Evolutionary conservation across 35 echinoderm and acorn worm species (phyloP).

Genomic region (Eucidaris tribuloides): DNA sequence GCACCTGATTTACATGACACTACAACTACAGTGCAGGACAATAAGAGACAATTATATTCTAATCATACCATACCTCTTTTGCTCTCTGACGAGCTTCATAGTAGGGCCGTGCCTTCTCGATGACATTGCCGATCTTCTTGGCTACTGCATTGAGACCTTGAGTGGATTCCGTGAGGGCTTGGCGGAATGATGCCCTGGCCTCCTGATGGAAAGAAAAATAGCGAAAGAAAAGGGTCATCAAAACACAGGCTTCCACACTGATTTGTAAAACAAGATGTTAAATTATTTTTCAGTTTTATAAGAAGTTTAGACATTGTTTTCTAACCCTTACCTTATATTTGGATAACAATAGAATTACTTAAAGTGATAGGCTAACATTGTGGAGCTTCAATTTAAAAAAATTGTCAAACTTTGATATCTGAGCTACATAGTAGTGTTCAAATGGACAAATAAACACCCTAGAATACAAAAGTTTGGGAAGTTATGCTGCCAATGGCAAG

Average conservation of each 20-base stretch:
- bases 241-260: background rate
- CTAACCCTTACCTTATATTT: background rate
- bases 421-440: too few relatives aligned
- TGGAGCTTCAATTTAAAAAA: too few relatives aligned
- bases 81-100: constrained; percentile 76
- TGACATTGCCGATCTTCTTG: constrained; percentile 69
- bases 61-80: constrained; percentile 58
- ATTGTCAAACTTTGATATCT: too few relatives aligned
- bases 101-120: constrained; percentile 87
- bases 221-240: background rate
- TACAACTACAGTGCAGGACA: background rate
- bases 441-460: too few relatives aligned
- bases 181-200: constrained; percentile 62
- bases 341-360: background rate
- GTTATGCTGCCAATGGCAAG: too few relatives aligned
- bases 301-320: background rate
- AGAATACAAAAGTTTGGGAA: too few relatives aligned
- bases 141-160: constrained; percentile 61
- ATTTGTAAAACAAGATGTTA: background rate
- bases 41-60: background rate
- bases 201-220: constrained; percentile 33
- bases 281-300: background rate
- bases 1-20: too few relatives aligned
- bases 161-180: constrained; percentile 81
- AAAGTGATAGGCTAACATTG: too few relatives aligned